Evolutionary conservation across 2,113 vertebrate genomes (phyloP).

Genomic region (Syrrhaptes paradoxus): DNA sequence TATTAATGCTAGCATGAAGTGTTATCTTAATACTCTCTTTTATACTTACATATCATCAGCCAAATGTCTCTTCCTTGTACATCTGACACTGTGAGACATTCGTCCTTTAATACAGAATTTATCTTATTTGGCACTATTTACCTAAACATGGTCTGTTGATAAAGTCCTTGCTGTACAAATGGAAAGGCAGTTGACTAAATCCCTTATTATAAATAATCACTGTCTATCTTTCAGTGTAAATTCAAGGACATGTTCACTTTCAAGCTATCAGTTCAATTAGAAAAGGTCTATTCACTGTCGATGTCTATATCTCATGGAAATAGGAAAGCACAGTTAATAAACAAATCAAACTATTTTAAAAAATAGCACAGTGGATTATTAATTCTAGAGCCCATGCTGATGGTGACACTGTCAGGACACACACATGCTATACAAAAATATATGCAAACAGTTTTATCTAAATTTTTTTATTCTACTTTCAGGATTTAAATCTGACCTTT

Average conservation of each 20-base stretch:
- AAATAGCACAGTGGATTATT: constrained; percentile 30
- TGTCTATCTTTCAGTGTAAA: constrained; percentile 69
- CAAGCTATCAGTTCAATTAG: constrained; percentile 74
- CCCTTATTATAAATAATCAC: constrained; percentile 73
- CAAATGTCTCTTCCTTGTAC: constrained; percentile 30
- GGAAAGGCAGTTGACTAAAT: constrained; percentile 63
- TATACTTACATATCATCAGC: constrained; percentile 41
- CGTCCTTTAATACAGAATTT: constrained; percentile 64
- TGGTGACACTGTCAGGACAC: constrained; percentile 30
- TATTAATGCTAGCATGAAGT: constrained; percentile 42
- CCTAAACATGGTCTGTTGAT: constrained; percentile 70
- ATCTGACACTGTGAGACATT: constrained; percentile 23
- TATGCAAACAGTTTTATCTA: background rate
- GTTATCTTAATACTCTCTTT: constrained; percentile 67
- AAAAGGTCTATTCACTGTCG: constrained; percentile 72
- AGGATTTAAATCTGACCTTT: constrained; percentile 52
- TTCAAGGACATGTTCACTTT: constrained; percentile 74
- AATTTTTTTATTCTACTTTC: background rate
- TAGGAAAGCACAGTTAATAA: constrained; percentile 63
- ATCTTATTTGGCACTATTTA: constrained; percentile 69
- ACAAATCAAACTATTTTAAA: constrained; percentile 67
- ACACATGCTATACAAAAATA: constrained; percentile 1
- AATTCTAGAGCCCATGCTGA: background rate
- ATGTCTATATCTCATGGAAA: constrained; percentile 65
- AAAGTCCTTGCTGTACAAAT: constrained; percentile 66